These are phyloP conservation scores for Hemiprocne comata DNA, from an alignment of 2,113 vertebrate genomes.

Conservation along the genomic window DNA sequence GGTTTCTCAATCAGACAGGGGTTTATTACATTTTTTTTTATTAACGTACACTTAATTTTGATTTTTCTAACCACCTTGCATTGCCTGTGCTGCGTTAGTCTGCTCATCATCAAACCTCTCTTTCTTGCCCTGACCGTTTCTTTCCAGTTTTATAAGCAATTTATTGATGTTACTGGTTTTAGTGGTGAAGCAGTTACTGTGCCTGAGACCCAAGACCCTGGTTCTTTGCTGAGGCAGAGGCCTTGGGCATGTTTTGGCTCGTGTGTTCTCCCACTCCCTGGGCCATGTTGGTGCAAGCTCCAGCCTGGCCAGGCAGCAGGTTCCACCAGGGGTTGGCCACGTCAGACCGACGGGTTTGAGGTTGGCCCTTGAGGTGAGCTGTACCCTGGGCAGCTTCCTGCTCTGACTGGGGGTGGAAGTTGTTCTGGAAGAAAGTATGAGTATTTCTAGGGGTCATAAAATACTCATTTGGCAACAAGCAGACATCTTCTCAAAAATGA, in stretches of 20 bases:
- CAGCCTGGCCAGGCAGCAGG: rapidly evolving
- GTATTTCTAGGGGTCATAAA: background rate
- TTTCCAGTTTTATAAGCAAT: background rate
- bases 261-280: rapidly evolving
- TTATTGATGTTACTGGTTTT: background rate
- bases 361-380: background rate
- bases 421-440: background rate
- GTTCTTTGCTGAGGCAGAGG: background rate
- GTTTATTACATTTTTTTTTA: background rate
- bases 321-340: background rate
- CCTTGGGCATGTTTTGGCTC: rapidly evolving
- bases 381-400: background rate
- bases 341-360: rapidly evolving
- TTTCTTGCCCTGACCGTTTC: background rate
- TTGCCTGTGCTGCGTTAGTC: background rate
- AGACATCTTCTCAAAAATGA: background rate
- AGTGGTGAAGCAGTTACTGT: rapidly evolving
- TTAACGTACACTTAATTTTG: rapidly evolving
- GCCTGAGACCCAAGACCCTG: background rate
- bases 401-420: rapidly evolving
- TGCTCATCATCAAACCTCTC: rapidly evolving
- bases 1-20: background rate
- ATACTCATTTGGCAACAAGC: background rate
- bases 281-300: rapidly evolving
- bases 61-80: background rate